A percentile compares a stretch with the other conserved stretches of the same genome.
Evolutionary conservation across 2,113 vertebrate species (phyloP).

Genomic region (Centropus unirufus): DNA sequence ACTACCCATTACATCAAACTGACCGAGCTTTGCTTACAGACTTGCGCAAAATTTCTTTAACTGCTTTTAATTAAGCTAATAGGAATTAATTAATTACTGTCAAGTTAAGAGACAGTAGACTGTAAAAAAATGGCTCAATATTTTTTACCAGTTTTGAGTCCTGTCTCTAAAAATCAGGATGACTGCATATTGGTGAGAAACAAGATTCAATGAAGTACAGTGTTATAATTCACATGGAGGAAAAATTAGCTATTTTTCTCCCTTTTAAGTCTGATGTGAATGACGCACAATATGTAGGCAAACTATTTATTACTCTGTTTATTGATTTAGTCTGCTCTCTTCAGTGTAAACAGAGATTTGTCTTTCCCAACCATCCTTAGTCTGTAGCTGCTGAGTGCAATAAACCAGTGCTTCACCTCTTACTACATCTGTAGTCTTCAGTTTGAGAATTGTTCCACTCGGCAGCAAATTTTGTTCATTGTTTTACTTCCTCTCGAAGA

Average conservation of each 20-base stretch:
- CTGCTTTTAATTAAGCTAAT: conserved; percentile 12
- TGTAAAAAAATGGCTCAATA: neutral
- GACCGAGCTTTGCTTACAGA: conserved; percentile 14
- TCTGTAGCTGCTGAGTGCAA: neutral
- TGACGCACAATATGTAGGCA: neutral
- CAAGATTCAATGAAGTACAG: neutral
- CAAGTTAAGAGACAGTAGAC: conserved; percentile 24
- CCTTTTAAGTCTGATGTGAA: neutral
- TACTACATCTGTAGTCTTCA: neutral
- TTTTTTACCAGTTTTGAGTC: neutral
- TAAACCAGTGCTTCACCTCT: neutral
- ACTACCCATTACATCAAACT: neutral
- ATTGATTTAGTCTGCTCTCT: neutral
- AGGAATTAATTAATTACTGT: neutral
- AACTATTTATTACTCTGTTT: neutral
- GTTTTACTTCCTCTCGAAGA: neutral
- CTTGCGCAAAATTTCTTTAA: neutral
- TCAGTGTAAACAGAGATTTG: neutral
- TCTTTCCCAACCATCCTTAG: neutral
- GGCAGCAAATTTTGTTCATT: neutral
- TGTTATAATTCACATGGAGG: neutral
- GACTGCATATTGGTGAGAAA: neutral
- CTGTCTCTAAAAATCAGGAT: neutral
- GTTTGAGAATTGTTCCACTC: neutral
- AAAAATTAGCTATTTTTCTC: neutral